Evolutionary conservation across 2,113 vertebrate genomes (phyloP).

Genomic region (Thermophis baileyi): DNA sequence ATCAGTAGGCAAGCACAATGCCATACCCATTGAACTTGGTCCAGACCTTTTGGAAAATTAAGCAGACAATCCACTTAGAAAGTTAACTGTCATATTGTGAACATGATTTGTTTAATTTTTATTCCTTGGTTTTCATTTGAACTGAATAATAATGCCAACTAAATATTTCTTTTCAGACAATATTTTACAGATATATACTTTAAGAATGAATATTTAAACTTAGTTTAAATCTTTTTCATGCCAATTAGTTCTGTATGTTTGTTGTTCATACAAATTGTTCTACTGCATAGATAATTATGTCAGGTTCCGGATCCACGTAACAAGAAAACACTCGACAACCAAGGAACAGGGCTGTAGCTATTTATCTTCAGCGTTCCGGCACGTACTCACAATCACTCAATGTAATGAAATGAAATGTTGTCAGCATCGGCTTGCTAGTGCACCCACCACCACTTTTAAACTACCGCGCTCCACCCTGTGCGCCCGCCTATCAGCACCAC

Average conservation of each 20-base stretch:
- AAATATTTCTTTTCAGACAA: accelerated
- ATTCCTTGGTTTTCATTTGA: neutral
- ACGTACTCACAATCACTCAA: too few species aligned
- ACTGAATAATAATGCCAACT: neutral
- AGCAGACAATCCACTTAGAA: neutral
- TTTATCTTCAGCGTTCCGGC: too few species aligned
- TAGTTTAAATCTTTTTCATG: neutral
- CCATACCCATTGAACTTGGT: neutral
- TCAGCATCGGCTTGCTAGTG: too few species aligned
- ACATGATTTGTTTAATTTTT: neutral
- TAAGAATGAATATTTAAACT: neutral
- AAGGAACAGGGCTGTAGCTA: too few species aligned
- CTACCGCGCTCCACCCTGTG: too few species aligned
- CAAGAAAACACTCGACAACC: too few species aligned
- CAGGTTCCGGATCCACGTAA: too few species aligned
- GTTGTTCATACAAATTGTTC: neutral
- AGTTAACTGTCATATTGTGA: neutral
- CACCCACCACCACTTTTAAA: too few species aligned
- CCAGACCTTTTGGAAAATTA: neutral
- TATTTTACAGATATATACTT: neutral
- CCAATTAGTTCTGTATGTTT: neutral
- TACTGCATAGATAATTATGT: accelerated
- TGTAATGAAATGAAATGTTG: too few species aligned
- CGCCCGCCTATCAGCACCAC: too few species aligned
- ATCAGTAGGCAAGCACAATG: neutral